These are phyloP conservation scores for Harpagifer antarcticus DNA, from an alignment of 2,797 vertebrate genomes.

Conservation along the genomic window DNA sequence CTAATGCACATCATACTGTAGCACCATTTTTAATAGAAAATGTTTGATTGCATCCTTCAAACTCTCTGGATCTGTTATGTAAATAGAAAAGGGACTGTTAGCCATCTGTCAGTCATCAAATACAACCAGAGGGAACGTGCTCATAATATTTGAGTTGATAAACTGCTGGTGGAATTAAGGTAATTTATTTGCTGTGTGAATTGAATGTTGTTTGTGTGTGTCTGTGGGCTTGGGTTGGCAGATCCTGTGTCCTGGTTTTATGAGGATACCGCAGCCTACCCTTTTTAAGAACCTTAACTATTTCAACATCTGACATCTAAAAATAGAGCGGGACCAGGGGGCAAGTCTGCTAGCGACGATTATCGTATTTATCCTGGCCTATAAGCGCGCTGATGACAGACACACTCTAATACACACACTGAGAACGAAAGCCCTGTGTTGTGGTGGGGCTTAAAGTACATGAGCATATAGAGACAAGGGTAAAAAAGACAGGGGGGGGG, in stretches of 20 bases:
- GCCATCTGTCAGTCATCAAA: constrained; percentile 28
- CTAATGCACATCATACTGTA: background rate
- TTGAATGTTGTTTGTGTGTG: constrained; percentile 54
- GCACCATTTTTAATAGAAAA: constrained; percentile 6
- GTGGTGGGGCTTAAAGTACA: constrained; percentile 1
- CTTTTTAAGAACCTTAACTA: constrained; percentile 71
- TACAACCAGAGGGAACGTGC: constrained; percentile 13
- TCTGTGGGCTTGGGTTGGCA: constrained; percentile 12
- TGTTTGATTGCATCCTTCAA: background rate
- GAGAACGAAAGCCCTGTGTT: background rate
- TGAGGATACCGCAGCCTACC: constrained; percentile 37
- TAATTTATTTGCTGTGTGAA: constrained; percentile 22
- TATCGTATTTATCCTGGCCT: constrained; percentile 51
- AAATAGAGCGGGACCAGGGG: constrained; percentile 60
- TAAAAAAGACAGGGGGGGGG: constrained; percentile 15
- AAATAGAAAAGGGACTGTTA: constrained; percentile 1
- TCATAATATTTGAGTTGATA: constrained; percentile 20
- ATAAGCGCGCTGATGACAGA: constrained; percentile 38
- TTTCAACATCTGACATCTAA: constrained; percentile 72
- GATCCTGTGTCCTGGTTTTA: constrained; percentile 37
- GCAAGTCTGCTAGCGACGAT: constrained; percentile 44
- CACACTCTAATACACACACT: constrained; percentile 9
- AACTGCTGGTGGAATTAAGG: constrained; percentile 32
- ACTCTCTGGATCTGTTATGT: constrained; percentile 11
- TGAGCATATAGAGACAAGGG: background rate